Evolutionary conservation across 2,113 vertebrate species (phyloP), one percentile per base, ranked within the genome.

Genomic region (Quiscalus mexicanus): DNA sequence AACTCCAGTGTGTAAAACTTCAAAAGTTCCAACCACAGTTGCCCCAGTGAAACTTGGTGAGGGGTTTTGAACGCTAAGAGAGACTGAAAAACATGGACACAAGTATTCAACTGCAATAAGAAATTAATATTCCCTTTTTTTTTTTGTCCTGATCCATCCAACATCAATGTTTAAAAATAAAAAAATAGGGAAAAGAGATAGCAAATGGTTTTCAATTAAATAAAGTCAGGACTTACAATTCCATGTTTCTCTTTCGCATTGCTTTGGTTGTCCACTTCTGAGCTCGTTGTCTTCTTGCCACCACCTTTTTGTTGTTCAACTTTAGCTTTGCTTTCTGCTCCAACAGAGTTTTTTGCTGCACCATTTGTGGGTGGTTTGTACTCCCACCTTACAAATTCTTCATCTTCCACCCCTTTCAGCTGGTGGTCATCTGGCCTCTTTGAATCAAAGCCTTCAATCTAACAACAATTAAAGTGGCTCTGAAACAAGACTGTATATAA

Each of bases 1-100:
- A 99, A 99, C 97, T 99, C 99, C 98, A 99, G 98, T 65, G 99
- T 99, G 98, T 99, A 99, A 98, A 99, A 99, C 90, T 99, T 99
- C 79, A 99, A 94, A 77, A 99, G 98, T 96, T 99, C 99, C 98
- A 99, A 95, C 99, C 99, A 99, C 93, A 99, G 96, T 76, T 99
- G 99, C 47, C 99, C 99, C 94, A 99, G 92, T 12, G 98, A 98
- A 88, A 98, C 98, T 67, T 97, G 97, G 93, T 98, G 98, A 56
- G 97, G 86, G 59, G 87, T 93, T 95, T 97, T 97, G 92, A 99
- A 97, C 71, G 98, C 98, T 92, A 99, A 97, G 53, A 96, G 97
- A 86, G 98, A 98, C 99, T 99, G 91, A 90, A 98, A 98, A 84
- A 98, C 71, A 97, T 0, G 2, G 87, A 97, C 77, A 96, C 67